A percentile compares a stretch with the other conserved stretches of the same genome.
Conservation (phyloP, 2,113 vertebrate genomes). For the Hypanus sabinus region DNA sequence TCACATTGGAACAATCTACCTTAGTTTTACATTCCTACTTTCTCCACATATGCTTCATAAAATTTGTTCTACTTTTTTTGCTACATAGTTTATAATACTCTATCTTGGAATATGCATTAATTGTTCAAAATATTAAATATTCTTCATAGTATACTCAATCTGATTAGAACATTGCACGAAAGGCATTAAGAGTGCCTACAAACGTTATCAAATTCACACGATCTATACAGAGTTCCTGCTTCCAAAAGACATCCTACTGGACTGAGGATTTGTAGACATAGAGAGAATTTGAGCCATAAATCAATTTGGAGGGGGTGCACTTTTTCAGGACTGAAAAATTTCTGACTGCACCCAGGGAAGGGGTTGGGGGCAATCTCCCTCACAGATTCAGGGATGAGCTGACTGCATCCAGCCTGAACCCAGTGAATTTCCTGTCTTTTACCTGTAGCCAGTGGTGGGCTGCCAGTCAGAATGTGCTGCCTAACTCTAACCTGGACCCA, state of each 20-base stretch:
- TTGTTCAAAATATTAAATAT: not conserved
- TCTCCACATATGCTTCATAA: not conserved
- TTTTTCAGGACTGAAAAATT: too few relatives aligned
- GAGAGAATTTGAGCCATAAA: too few relatives aligned
- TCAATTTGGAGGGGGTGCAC: too few relatives aligned
- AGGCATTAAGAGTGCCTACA: not conserved
- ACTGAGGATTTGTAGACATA: not conserved
- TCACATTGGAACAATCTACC: not conserved
- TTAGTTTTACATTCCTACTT: not conserved
- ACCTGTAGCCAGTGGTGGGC: too few relatives aligned
- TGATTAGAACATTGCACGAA: not conserved
- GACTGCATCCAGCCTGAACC: too few relatives aligned
- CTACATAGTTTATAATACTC: not conserved
- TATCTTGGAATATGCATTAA: not conserved
- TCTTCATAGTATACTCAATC: not conserved
- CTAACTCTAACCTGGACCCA: too few relatives aligned
- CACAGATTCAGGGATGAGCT: too few relatives aligned
- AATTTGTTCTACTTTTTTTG: not conserved
- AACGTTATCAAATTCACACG: not conserved
- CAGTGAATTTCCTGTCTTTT: too few relatives aligned
- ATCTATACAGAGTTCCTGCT: not conserved
- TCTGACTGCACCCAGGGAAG: too few relatives aligned
- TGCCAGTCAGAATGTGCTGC: too few relatives aligned
- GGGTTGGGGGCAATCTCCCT: too few relatives aligned
- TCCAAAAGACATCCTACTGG: not conserved